These are phyloP conservation scores for Acyrthosiphon pisum DNA, from an alignment of 1,140 invertebrate genomes.

Conservation along the genomic window DNA sequence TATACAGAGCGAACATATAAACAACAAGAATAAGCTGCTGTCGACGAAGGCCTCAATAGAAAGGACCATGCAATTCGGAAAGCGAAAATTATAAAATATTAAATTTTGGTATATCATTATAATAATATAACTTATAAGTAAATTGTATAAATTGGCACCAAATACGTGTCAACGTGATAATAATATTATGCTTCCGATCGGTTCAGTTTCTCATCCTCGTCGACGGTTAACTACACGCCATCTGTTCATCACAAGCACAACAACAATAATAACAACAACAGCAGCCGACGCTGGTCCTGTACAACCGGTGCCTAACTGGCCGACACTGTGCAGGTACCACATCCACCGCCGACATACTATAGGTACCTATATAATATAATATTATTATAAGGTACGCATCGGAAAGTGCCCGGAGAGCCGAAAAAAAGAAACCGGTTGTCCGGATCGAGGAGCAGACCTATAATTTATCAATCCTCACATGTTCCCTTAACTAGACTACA, in stretches of 20 bases:
- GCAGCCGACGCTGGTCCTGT: background rate
- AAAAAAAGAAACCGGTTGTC: slow-evolving; percentile 56
- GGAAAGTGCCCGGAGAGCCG: slow-evolving; percentile 41
- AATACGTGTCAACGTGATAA: background rate
- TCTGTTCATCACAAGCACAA: background rate
- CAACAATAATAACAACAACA: background rate
- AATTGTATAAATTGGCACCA: background rate
- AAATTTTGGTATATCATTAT: background rate
- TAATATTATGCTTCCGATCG: background rate
- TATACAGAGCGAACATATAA: background rate
- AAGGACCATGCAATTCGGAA: too few relatives aligned
- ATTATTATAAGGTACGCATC: background rate
- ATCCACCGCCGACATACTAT: background rate
- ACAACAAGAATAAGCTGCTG: background rate
- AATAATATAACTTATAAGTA: too few relatives aligned
- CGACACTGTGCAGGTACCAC: background rate
- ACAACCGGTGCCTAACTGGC: background rate
- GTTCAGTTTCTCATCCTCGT: background rate
- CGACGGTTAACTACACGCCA: background rate
- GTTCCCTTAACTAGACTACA: slow-evolving; percentile 56
- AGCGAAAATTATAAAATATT: background rate
- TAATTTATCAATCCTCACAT: slow-evolving; percentile 57
- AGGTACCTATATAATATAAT: background rate
- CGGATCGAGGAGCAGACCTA: slow-evolving; percentile 39
- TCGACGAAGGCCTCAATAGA: background rate